Percentiles rank a stretch among this genome's conserved stretches.
Conservation (phyloP, 1,140 invertebrate genomes). For the Camponotus vicinus region DNA sequence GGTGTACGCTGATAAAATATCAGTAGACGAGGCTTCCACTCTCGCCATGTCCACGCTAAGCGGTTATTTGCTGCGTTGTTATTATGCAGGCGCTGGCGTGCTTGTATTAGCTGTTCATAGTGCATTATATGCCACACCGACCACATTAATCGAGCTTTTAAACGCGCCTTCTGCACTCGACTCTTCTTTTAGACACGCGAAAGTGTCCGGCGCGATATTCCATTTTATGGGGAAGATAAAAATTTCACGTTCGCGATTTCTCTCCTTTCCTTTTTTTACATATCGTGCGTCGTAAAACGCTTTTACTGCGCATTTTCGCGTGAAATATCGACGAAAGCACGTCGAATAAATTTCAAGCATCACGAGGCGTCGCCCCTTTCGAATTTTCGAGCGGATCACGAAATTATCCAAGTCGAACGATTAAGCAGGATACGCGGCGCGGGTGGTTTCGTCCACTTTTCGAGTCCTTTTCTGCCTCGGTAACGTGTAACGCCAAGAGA, state of each 20-base stretch:
- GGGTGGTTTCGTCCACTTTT: conserved; percentile 62
- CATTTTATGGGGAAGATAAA: conserved; percentile 24
- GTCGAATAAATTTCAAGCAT: conserved; percentile 18
- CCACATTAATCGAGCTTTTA: conserved; percentile 71
- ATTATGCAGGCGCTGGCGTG: conserved; percentile 46
- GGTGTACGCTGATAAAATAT: conserved; percentile 66
- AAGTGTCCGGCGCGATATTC: conserved; percentile 8
- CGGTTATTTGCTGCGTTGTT: conserved; percentile 71
- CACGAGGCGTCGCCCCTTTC: background rate
- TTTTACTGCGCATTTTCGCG: conserved; percentile 22
- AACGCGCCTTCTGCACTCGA: conserved; percentile 56
- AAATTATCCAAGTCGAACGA: conserved; percentile 71
- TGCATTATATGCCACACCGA: conserved; percentile 60
- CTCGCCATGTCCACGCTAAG: conserved; percentile 72
- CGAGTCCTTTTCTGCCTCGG: conserved; percentile 56
- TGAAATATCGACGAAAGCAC: background rate
- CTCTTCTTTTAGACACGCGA: conserved; percentile 18
- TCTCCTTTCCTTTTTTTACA: no score
- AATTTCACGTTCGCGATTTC: background rate
- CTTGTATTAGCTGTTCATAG: conserved; percentile 56
- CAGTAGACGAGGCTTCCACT: conserved; percentile 44
- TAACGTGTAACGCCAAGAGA: conserved; percentile 51
- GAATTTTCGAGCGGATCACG: background rate
- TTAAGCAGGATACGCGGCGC: conserved; percentile 76
- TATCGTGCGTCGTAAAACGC: conserved; percentile 17